phyloP scores from a whole-genome alignment of 2,888 invertebrate genomes.

The Caradrina kadenii region DNA sequence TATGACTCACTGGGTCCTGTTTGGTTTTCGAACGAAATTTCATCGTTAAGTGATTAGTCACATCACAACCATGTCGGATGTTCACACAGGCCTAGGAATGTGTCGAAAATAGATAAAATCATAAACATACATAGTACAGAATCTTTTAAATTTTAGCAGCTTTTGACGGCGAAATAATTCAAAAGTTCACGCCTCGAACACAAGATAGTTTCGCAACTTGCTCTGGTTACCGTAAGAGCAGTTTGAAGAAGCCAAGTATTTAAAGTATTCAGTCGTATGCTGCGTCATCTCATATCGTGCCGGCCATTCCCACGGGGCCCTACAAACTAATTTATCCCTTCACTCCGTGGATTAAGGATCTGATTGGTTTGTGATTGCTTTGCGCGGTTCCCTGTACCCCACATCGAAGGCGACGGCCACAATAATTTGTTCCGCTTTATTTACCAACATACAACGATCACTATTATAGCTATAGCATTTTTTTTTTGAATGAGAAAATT shows the following conservation, averaged over 20 bases:
- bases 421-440: constrained; percentile 79
- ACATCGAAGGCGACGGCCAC: constrained; percentile 65
- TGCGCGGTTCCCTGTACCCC: constrained; percentile 61
- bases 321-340: constrained; percentile 64
- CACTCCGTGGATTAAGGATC: constrained; percentile 61
- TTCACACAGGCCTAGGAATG: constrained; percentile 61
- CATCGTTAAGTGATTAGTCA: constrained; percentile 73
- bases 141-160: constrained; percentile 41
- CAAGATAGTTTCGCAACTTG: constrained; percentile 31
- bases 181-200: constrained; percentile 27
- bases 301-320: constrained; percentile 74
- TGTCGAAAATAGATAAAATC: constrained; percentile 61
- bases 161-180: constrained; percentile 24
- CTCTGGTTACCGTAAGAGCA: constrained; percentile 32
- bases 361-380: constrained; percentile 70
- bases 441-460: constrained; percentile 73
- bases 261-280: constrained; percentile 65
- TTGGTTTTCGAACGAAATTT: constrained; percentile 68
- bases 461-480: constrained; percentile 62
- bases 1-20: constrained; percentile 70
- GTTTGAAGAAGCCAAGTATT: constrained; percentile 63
- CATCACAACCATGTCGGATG: constrained; percentile 62
- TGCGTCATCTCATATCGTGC: constrained; percentile 70
- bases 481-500: constrained; percentile 60
- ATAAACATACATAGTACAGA: constrained; percentile 54